Percentiles rank a stretch among this genome's conserved stretches.
Conservation (phyloP, 2,888 invertebrate species). For the Euplagia quadripunctaria region DNA sequence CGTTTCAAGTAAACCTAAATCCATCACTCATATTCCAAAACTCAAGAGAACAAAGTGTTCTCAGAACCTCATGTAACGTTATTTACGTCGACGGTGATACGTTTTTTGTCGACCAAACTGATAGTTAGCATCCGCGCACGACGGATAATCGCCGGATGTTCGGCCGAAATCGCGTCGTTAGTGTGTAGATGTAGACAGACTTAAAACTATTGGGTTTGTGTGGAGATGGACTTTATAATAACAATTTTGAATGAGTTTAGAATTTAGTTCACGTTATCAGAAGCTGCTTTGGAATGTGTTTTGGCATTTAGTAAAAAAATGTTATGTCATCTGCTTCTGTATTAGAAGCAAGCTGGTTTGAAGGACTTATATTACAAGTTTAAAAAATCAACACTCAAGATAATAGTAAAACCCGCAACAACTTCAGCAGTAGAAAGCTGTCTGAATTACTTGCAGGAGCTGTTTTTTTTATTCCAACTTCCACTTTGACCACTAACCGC, state of each 20-base stretch:
- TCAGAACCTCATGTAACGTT: slow-evolving; percentile 25
- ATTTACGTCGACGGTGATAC: slow-evolving; percentile 18
- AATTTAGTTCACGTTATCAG: background rate
- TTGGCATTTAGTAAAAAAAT: too few relatives aligned
- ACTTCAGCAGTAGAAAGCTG: too few relatives aligned
- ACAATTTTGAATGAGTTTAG: background rate
- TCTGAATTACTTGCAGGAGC: too few relatives aligned
- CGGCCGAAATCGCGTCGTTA: slow-evolving; percentile 66
- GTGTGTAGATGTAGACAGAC: slow-evolving; percentile 42
- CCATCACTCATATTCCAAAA: slow-evolving; percentile 26
- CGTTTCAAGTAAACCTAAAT: background rate
- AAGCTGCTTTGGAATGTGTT: too few relatives aligned
- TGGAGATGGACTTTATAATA: slow-evolving; percentile 25
- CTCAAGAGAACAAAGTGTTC: slow-evolving; percentile 23
- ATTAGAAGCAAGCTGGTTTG: too few relatives aligned
- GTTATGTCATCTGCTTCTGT: background rate
- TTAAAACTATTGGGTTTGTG: slow-evolving; percentile 22
- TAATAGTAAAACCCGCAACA: too few relatives aligned
- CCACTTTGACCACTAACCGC: too few relatives aligned
- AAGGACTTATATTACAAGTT: too few relatives aligned
- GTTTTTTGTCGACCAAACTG: slow-evolving; percentile 40
- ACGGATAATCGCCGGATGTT: slow-evolving; percentile 72
- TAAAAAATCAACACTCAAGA: too few relatives aligned
- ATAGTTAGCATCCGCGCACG: slow-evolving; percentile 50
- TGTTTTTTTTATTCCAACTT: too few relatives aligned